Evolutionary conservation across 2,888 invertebrate genomes (phyloP), one percentile per base, ranked within the genome.

Genomic region (Perizoma affinitatum): DNA sequence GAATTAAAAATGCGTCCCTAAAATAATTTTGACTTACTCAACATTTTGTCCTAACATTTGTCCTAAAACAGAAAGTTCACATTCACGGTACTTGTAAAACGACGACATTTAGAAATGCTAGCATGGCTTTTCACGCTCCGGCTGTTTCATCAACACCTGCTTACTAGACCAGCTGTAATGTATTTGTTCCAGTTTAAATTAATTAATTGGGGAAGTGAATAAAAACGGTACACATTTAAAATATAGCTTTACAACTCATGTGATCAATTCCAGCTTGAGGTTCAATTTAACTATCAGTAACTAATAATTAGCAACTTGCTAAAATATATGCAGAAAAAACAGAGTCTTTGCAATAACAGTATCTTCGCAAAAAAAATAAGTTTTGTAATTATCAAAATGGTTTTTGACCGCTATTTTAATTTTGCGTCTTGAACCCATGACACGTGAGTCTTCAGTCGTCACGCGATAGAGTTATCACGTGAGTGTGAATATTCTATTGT

Each of bases 21-120:
- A 36, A 42, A n/a, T 42, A 10, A 10, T 42, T 10, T 42, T n/a
- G 10, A 42, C 42, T 42, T 42, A 10, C 10, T 3, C 22, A 22
- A 22, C 1, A 42, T 42, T 48, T n/a, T 42, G 38, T 44, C 52
- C n/a, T n/a, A 54, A 54, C 51, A 61, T 54, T 22, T n/a, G 36
- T 54, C 10, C 45, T 46, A 54, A 46, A 46, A 45, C 38, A 11
- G 34, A 55, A 65, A 63, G 55, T 56, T 65, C 56, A 66, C 22
- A 46, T n/a, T 9, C 47, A 54, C 10, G 47, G 46, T 48, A 57
- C 53, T 61, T 41, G 50, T 59, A 51, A 46, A 53, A 68, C 63
- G 72, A 65, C 79, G 86, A 74, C 83, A 84, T 86, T 85, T 83
- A 74, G 74, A 84, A 86, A 85, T 84, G 82, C 78, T 84, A 82